Conservation (phyloP, 2,797 vertebrate species). For the Semotilus atromaculatus region DNA sequence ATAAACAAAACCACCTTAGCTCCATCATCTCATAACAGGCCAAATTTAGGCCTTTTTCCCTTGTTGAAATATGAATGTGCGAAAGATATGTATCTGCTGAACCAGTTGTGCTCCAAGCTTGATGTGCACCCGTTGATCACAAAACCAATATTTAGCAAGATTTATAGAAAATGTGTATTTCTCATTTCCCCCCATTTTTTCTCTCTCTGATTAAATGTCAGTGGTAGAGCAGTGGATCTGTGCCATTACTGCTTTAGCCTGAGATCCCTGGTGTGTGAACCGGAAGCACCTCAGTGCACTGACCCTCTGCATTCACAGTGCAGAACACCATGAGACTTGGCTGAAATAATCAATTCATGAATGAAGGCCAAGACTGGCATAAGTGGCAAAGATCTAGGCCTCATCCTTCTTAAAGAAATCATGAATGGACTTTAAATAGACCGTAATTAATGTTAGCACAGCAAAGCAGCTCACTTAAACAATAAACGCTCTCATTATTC, state of each 20-base stretch:
- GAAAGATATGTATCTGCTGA: not conserved
- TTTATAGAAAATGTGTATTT: not conserved
- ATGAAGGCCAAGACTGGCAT: slow-evolving; percentile 3
- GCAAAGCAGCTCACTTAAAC: not conserved
- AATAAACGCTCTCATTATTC: not conserved
- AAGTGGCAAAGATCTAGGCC: slow-evolving; percentile 6
- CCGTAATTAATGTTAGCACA: slow-evolving; percentile 9
- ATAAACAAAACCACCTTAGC: not conserved
- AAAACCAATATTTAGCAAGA: not conserved
- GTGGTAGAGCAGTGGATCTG: not conserved
- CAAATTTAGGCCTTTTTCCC: not conserved
- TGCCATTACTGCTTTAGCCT: slow-evolving; percentile 2
- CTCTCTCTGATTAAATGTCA: not conserved
- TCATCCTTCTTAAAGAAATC: not conserved
- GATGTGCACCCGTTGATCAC: not conserved
- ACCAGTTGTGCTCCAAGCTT: not conserved
- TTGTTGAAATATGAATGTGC: not conserved
- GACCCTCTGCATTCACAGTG: slow-evolving; percentile 27
- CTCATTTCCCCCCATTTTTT: not conserved
- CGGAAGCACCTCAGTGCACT: not conserved
- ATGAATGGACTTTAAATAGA: not conserved
- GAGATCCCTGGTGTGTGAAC: slow-evolving; percentile 1
- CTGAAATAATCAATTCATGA: slow-evolving; percentile 8
- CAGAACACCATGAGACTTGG: slow-evolving; percentile 42
- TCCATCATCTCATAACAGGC: not conserved